Conservation (phyloP, 2,113 vertebrate genomes). For the Bungarus multicinctus region DNA sequence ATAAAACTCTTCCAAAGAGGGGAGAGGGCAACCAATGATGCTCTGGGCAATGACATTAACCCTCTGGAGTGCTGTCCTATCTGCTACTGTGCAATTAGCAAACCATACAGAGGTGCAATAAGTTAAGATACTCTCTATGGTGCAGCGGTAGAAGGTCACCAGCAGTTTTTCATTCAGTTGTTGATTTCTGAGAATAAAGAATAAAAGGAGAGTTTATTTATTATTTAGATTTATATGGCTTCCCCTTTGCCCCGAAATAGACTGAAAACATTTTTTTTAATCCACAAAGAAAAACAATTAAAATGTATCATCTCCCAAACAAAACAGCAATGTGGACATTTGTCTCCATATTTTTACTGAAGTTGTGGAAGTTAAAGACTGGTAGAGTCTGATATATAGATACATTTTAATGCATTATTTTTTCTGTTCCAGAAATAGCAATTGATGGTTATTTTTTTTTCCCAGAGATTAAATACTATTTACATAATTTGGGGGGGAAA, state of each 20-base stretch:
- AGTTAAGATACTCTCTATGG: no score
- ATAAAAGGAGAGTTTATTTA: not conserved
- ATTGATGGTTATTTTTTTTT: not conserved
- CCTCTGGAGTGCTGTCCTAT: no score
- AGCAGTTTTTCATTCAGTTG: no score
- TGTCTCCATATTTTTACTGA: not conserved
- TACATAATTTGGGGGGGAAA: not conserved
- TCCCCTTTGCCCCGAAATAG: not conserved
- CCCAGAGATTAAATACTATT: not conserved
- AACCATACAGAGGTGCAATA: no score
- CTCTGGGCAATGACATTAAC: no score
- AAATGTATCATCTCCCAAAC: not conserved
- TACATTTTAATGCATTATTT: not conserved
- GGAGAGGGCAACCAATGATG: no score
- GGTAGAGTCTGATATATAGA: not conserved
- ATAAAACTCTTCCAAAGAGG: no score
- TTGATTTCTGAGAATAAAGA: not conserved
- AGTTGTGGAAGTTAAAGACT: not conserved
- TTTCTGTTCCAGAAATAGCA: not conserved
- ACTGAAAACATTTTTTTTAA: not conserved
- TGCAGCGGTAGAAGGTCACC: no score
- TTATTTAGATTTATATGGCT: not conserved
- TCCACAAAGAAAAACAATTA: no score
- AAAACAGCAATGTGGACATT: not conserved
- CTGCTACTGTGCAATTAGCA: no score